Conservation (phyloP, 2,888 invertebrate species). For the Scaptomyza tumidula region DNA sequence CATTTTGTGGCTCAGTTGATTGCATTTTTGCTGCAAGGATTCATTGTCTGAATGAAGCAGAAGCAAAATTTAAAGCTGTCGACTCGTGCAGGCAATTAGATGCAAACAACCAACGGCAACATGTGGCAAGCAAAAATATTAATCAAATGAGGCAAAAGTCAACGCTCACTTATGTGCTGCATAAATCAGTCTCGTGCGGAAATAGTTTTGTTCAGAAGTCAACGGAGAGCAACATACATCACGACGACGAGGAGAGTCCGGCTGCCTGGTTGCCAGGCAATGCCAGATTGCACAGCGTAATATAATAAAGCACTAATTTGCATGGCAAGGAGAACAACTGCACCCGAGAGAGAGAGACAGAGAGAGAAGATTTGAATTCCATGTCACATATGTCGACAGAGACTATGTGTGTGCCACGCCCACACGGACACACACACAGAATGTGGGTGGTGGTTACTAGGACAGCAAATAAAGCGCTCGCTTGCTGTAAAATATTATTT, state of each 20-base stretch:
- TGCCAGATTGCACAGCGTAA: slow-evolving; percentile 56
- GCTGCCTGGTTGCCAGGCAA: slow-evolving; percentile 22
- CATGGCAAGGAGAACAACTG: slow-evolving; percentile 55
- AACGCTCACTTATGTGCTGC: slow-evolving; percentile 44
- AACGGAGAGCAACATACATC: slow-evolving; percentile 53
- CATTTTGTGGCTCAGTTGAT: too few species aligned
- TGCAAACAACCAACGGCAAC: slow-evolving; percentile 28
- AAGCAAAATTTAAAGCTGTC: slow-evolving; percentile 8
- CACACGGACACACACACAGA: slow-evolving; percentile 12
- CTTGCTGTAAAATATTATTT: slow-evolving; percentile 65
- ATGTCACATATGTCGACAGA: slow-evolving; percentile 65
- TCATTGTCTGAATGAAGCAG: too few species aligned
- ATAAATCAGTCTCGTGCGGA: slow-evolving; percentile 64
- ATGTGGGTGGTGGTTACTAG: slow-evolving; percentile 25
- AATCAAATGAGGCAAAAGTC: slow-evolving; percentile 40
- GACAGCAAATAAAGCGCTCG: slow-evolving; percentile 63
- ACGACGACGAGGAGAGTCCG: slow-evolving; percentile 19
- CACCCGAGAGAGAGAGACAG: neutral
- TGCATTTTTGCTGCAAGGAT: too few species aligned
- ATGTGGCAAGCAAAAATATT: slow-evolving; percentile 14
- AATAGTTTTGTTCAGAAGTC: slow-evolving; percentile 66
- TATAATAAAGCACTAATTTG: slow-evolving; percentile 78
- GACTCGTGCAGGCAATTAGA: slow-evolving; percentile 22
- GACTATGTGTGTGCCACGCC: slow-evolving; percentile 46
- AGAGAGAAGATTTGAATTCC: slow-evolving; percentile 53